Evolutionary conservation across 2,113 vertebrate species (phyloP).

Genomic region (Myotis lucifugus): DNA sequence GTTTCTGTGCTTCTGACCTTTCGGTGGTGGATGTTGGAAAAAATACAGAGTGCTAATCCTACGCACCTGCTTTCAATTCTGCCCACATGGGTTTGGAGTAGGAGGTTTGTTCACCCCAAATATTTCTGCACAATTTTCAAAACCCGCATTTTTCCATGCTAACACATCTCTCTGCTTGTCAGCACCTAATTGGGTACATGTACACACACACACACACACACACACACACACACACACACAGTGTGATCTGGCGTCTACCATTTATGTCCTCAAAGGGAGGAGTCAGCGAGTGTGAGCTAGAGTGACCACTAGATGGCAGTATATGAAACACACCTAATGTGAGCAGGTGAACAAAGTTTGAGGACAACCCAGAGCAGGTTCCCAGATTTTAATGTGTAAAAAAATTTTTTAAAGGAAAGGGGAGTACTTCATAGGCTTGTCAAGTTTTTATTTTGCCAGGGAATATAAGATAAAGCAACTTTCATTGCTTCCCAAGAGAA

Average conservation of each 20-base stretch:
- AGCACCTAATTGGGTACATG: neutral
- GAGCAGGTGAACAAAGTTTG: neutral
- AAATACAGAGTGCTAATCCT: constrained; percentile 40
- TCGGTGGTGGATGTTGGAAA: constrained; percentile 16
- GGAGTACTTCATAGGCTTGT: neutral
- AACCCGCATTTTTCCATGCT: constrained; percentile 59
- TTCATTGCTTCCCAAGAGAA: neutral
- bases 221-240: neutral
- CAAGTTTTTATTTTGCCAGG: neutral
- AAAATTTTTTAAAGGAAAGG: neutral
- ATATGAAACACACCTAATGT: neutral
- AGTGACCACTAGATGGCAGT: constrained; percentile 53
- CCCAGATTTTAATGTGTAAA: neutral
- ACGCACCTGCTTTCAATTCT: constrained; percentile 64
- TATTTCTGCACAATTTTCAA: constrained; percentile 61
- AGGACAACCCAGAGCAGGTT: neutral
- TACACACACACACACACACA: neutral
- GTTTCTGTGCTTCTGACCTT: constrained; percentile 17
- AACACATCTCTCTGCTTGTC: constrained; percentile 49
- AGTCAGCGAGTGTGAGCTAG: neutral
- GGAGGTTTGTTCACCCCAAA: constrained; percentile 29
- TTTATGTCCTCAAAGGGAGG: neutral
- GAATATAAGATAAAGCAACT: neutral
- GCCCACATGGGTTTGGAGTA: constrained; percentile 35
- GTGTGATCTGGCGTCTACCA: neutral